These are phyloP conservation scores for Scomber colias DNA, from an alignment of 2,113 vertebrate species.

Conservation along the genomic window DNA sequence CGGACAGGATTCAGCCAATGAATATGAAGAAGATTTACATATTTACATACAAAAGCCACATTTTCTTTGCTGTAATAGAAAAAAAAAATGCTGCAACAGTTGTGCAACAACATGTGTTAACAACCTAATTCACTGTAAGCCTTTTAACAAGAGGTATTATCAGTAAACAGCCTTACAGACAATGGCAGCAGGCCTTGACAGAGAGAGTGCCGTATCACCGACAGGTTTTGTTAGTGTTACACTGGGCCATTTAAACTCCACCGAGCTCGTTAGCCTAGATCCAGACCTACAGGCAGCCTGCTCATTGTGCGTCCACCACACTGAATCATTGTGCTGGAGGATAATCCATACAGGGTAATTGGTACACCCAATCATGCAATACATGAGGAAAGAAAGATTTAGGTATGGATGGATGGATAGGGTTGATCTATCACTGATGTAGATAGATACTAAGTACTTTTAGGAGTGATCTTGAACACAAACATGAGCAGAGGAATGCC, in stretches of 20 bases:
- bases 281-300: slow-evolving; percentile 45
- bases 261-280: slow-evolving; percentile 73
- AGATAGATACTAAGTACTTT: too few species aligned
- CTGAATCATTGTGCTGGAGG: slow-evolving; percentile 66
- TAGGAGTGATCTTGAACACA: too few species aligned
- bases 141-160: slow-evolving; percentile 70
- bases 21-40: slow-evolving; percentile 46
- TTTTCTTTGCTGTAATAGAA: slow-evolving; percentile 40
- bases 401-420: slow-evolving; percentile 6
- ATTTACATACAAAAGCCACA: slow-evolving; percentile 23
- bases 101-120: slow-evolving; percentile 68
- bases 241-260: slow-evolving; percentile 64
- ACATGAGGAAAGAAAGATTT: slow-evolving; percentile 4
- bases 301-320: slow-evolving; percentile 66
- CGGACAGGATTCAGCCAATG: slow-evolving; percentile 11
- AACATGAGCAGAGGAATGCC: background rate
- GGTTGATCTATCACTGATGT: background rate
- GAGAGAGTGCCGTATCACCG: slow-evolving; percentile 57
- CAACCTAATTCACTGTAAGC: slow-evolving; percentile 74
- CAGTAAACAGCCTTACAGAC: slow-evolving; percentile 47
- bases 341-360: slow-evolving; percentile 66
- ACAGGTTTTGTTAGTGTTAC: slow-evolving; percentile 42
- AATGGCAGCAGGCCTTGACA: slow-evolving; percentile 43
- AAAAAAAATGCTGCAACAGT: slow-evolving; percentile 51
- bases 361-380: slow-evolving; percentile 38